These are phyloP conservation scores for Linurgus olivaceus DNA, from an alignment of 2,797 vertebrate genomes.

Conservation along the genomic window DNA sequence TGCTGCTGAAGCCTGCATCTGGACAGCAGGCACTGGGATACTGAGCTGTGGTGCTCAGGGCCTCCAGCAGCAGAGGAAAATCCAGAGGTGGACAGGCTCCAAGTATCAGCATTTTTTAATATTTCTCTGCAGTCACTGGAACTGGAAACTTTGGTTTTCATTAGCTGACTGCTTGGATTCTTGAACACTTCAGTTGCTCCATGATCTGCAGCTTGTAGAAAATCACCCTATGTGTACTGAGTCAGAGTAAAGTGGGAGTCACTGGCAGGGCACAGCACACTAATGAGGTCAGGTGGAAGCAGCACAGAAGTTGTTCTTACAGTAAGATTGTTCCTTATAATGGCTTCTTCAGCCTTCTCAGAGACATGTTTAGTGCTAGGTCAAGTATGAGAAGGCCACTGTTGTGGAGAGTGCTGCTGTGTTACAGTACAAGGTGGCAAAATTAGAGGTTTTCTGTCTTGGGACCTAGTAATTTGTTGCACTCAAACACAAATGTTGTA, in stretches of 20 bases:
- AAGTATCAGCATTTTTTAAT: neutral
- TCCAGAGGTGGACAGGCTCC: neutral
- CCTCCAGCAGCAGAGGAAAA: neutral
- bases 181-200: neutral
- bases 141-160: neutral
- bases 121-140: neutral
- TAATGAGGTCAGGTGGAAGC: neutral
- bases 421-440: neutral
- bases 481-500: neutral
- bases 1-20: neutral
- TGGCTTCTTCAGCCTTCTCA: neutral
- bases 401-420: neutral
- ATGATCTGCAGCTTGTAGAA: neutral
- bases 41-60: neutral
- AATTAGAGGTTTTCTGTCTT: slow-evolving; percentile 31
- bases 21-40: neutral
- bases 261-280: neutral
- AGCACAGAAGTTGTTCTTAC: neutral
- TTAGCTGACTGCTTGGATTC: neutral
- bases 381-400: neutral
- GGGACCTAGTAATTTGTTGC: slow-evolving; percentile 18
- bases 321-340: neutral
- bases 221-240: neutral
- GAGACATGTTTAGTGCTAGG: neutral
- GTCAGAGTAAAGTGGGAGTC: neutral